Base-by-base conservation (phyloP, 2,888 invertebrate genomes). In the Agonopterix subpropinquella region DNA sequence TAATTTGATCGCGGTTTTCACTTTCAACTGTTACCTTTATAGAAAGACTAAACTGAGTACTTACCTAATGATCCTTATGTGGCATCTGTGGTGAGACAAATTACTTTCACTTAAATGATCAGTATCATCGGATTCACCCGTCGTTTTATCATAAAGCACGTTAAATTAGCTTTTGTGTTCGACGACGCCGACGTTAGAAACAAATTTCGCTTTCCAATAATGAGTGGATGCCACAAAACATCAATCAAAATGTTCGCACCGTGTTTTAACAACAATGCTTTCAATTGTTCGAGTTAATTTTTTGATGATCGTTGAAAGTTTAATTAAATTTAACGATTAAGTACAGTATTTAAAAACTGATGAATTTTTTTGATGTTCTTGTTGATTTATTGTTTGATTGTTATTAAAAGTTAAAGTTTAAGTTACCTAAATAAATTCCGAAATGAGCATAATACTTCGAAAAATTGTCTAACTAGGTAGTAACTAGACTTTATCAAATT, bases 71-170 rank as follows among this genome's bases (percentile, higher is more conserved):
- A 35, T 44, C 44, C 35, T 37, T 37, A 39, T 46, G 50, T 45
- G 52, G 47, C 51, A 62, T 58, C 56, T 60, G 64, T 62, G 72
- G 72, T 77, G 74, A 71, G 80, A 39, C 10, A 39, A 39, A 39
- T 39, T 2, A n/a, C 82, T 82, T 82, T 82, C 81, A 77, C 80
- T 39, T 59, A 61, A 63, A 65, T 58, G 51, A 55, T 59, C 65
- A 62, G 64, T 64, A 63, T 62, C 50, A 49, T 28, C 10, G 57
- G 56, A 58, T 53, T 46, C n/a, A 39, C 39, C 39, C 1, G 39
- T n/a, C 53, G 53, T 61, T 69, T 60, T 62, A 67, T 70, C 65
- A 62, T 64, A 70, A 62, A 44, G 48, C 52, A 56, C 59, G 9
- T 10, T 53, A 69, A 65, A 70, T 70, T 62, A 64, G 53, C 51